phyloP scores from a whole-genome alignment of 2,797 vertebrate genomes.

The Acestrorhynchus altus region DNA sequence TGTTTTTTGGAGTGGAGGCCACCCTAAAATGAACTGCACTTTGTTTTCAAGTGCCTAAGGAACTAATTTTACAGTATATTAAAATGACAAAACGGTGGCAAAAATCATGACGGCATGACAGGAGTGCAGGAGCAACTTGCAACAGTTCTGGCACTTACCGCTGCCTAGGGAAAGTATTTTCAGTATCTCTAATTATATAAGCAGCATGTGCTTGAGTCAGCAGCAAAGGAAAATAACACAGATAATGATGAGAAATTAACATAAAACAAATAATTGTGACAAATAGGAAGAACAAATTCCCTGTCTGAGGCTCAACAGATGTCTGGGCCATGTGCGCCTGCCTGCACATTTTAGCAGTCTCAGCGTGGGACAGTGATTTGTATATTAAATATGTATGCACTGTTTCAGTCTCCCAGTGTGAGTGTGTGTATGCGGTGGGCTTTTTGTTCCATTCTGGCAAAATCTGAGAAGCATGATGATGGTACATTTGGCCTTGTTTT shows the following conservation, averaged over 20 bases:
- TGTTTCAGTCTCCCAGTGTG: not conserved
- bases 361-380: not conserved
- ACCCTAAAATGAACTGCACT: not conserved
- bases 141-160: constrained; percentile 20
- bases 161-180: constrained; percentile 13
- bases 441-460: constrained; percentile 7
- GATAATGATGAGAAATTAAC: not conserved
- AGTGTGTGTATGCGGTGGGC: not conserved
- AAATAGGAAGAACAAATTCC: not conserved
- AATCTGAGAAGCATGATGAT: constrained; percentile 3
- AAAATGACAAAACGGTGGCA: not conserved
- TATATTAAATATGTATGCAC: constrained; percentile 23
- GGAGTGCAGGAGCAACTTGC: not conserved
- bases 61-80: constrained; percentile 20
- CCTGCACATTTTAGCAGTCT: constrained; percentile 2
- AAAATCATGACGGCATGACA: not conserved
- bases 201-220: not conserved
- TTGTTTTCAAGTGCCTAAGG: constrained; percentile 6
- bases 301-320: constrained; percentile 32
- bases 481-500: constrained; percentile 12
- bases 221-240: not conserved
- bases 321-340: constrained; percentile 28
- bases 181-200: constrained; percentile 23
- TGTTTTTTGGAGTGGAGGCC: not conserved
- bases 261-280: not conserved